These are phyloP conservation scores for Autographa gamma DNA, from an alignment of 2,888 invertebrate species.

Conservation along the genomic window DNA sequence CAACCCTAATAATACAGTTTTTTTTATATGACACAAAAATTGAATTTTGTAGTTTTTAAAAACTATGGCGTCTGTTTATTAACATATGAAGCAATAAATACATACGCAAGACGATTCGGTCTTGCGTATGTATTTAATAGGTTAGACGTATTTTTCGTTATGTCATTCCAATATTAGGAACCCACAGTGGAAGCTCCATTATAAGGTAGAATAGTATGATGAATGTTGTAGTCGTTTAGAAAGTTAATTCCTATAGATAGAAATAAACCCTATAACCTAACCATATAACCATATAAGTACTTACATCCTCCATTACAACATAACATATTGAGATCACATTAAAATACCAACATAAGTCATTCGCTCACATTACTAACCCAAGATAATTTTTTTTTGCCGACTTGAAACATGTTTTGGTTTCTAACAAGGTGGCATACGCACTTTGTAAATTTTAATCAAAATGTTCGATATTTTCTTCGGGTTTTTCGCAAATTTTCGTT, in stretches of 20 bases:
- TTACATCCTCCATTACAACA: neutral
- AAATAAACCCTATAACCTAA: neutral
- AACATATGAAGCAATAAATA: no score
- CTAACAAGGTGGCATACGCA: neutral
- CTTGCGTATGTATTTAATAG: no score
- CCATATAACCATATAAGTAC: neutral
- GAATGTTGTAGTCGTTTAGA: neutral
- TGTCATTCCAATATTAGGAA: no score
- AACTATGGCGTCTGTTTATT: no score
- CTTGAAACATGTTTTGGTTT: neutral
- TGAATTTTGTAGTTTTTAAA: neutral
- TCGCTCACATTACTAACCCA: neutral
- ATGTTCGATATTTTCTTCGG: no score
- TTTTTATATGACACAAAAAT: no score
- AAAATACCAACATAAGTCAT: neutral
- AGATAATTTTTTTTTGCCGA: neutral
- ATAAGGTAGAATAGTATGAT: constrained; percentile 8
- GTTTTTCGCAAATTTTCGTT: no score
- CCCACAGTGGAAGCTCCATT: constrained; percentile 23
- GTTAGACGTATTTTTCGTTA: no score
- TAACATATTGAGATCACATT: neutral
- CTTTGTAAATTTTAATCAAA: neutral
- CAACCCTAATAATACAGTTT: no score
- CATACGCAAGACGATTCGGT: no score
- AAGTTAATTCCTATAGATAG: neutral